A percentile compares a stretch with the other conserved stretches of the same genome.
These are phyloP conservation scores for Orestias chungarensis DNA, from an alignment of 2,797 vertebrate genomes.

Conservation along the genomic window DNA sequence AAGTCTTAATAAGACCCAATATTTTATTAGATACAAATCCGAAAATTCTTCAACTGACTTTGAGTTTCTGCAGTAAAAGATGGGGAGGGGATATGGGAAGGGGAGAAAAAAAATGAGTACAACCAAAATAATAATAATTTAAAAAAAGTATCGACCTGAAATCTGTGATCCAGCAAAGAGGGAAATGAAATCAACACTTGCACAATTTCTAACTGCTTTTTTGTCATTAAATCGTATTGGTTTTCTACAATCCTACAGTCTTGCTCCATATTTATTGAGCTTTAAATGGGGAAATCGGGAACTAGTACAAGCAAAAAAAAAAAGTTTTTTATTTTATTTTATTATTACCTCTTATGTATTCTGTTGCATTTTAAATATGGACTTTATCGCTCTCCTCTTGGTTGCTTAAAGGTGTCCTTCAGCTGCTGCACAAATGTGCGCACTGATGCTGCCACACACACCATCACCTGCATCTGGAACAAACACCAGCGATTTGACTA, in stretches of 20 bases:
- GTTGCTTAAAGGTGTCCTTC: slow-evolving; percentile 55
- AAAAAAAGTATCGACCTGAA: slow-evolving; percentile 75
- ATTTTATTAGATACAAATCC: background rate
- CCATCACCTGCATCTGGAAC: background rate
- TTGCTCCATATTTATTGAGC: slow-evolving; percentile 55
- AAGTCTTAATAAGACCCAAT: background rate
- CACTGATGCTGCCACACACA: slow-evolving; percentile 13
- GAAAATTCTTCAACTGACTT: slow-evolving; percentile 61
- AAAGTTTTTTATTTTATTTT: slow-evolving; percentile 1
- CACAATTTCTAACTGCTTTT: slow-evolving; percentile 84
- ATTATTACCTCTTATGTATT: background rate
- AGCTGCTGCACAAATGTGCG: slow-evolving; percentile 43
- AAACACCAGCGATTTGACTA: background rate
- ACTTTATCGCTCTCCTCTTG: slow-evolving; percentile 55
- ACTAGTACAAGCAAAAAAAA: slow-evolving; percentile 20
- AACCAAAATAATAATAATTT: slow-evolving; percentile 76
- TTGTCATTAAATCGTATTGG: slow-evolving; percentile 84
- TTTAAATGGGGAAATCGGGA: background rate
- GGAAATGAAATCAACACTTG: slow-evolving; percentile 75
- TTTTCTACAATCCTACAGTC: slow-evolving; percentile 73
- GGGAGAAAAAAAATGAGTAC: slow-evolving; percentile 27
- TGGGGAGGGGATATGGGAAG: slow-evolving; percentile 12
- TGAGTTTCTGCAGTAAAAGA: slow-evolving; percentile 51
- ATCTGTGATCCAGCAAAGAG: slow-evolving; percentile 75
- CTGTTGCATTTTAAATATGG: slow-evolving; percentile 45